Base-by-base conservation (phyloP, 1,140 invertebrate genomes). In the Euglossa dilemma region DNA sequence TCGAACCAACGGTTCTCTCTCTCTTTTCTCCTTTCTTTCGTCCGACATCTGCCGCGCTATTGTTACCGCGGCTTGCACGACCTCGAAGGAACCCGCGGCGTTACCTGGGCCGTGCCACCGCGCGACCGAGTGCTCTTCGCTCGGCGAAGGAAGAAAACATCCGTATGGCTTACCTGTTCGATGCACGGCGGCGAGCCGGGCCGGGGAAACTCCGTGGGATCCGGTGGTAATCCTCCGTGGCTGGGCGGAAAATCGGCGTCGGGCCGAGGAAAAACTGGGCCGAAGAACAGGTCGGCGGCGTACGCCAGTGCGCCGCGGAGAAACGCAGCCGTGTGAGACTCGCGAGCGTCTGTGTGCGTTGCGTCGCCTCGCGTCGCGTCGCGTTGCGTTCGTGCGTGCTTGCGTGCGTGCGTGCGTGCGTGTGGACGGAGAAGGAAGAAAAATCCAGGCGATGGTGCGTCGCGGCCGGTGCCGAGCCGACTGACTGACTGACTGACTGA, bases 401-500 rank as follows among this genome's bases (percentile, higher is more conserved):
- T 47, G 45, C 8, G 67, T 69, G 9, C 43, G 43, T 66, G 16
- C 8, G 16, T 6, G 57, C 12, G 43, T 75, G 18, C 28, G 50
- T 18, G 11, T 8, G 0, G 6, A 28, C 8, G 43, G 47, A 20
- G 18, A 63, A 45, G 67, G 14, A 76, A 69, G 47, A 73, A 54
- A 82, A 59, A 75, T 59, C 47, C 52, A 85, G 72, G 72, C 84
- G 87, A 86, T 90, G 77, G 87, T 87, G 83, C 88, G 85, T 89
- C 89, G 85, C 83, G 77, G 85, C 87, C 91, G 91, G 88, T 91
- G 85, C 87, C 91, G 89, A 90, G 83, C 90, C 89, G 91, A 92
- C 91, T 92, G 89, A 92, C 91, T 91, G 90, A 88, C 88, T 91
- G 87, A 91, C 90, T 91, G 85, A 89, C 89, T 89, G 86, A 89